Evolutionary conservation across 2,797 vertebrate genomes (phyloP).

Genomic region (Gephyroberyx darwinii): DNA sequence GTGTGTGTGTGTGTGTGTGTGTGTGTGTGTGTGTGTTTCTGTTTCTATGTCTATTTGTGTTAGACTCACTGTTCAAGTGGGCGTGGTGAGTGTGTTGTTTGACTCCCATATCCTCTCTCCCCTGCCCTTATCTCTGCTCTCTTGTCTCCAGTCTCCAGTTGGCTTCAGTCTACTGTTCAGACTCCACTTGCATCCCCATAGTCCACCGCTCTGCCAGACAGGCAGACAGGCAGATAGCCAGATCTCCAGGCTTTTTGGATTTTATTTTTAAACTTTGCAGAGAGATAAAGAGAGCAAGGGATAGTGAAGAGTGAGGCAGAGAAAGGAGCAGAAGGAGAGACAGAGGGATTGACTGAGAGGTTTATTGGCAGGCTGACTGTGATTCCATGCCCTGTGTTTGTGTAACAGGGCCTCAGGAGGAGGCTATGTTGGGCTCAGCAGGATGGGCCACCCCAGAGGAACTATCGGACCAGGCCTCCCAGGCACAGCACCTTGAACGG

Average conservation of each 20-base stretch:
- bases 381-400: conserved; percentile 83
- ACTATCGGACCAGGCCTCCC: conserved; percentile 83
- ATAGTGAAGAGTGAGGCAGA: conserved; percentile 8
- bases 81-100: conserved; percentile 69
- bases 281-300: conserved; percentile 13
- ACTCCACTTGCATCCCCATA: conserved; percentile 56
- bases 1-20: conserved; percentile 17
- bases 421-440: conserved; percentile 76
- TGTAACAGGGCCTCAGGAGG: conserved; percentile 88
- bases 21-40: conserved; percentile 35
- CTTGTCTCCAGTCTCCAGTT: conserved; percentile 66
- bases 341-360: conserved; percentile 9
- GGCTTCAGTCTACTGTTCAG: conserved; percentile 64
- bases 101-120: conserved; percentile 67
- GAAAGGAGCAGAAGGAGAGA: not conserved
- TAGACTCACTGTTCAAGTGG: conserved; percentile 61
- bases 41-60: conserved; percentile 38
- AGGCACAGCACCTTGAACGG: conserved; percentile 82
- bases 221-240: conserved; percentile 55
- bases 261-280: conserved; percentile 67
- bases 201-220: conserved; percentile 45
- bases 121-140: conserved; percentile 71
- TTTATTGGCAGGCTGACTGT: conserved; percentile 68
- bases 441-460: conserved; percentile 83
- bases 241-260: conserved; percentile 65